phyloP scores from a whole-genome alignment of 1,140 invertebrate genomes.

The Drosophila erecta region DNA sequence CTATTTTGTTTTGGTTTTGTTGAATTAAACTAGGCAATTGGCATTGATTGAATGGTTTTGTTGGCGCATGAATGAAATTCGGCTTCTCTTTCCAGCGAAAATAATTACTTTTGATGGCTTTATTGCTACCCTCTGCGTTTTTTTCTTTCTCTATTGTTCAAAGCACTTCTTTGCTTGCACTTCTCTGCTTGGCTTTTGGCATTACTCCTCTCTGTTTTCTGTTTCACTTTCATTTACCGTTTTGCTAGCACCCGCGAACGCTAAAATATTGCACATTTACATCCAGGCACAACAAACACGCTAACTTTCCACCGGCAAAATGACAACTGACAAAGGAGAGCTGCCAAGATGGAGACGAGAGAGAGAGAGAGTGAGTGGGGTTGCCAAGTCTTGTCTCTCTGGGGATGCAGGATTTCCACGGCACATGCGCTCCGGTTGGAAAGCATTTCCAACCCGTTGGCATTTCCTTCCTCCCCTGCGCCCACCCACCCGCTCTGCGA shows the following conservation, averaged over 20 bases:
- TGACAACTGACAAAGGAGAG: slow-evolving; percentile 60
- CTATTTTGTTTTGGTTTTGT: slow-evolving; percentile 28
- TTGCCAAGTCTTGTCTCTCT: slow-evolving; percentile 24
- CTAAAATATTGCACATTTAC: slow-evolving; percentile 25
- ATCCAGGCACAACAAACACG: slow-evolving; percentile 55
- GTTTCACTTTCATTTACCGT: slow-evolving; percentile 28
- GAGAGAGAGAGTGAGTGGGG: slow-evolving; percentile 25
- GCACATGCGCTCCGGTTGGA: slow-evolving; percentile 56
- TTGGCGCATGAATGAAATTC: slow-evolving; percentile 5
- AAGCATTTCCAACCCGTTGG: slow-evolving; percentile 69
- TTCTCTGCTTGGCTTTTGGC: neutral
- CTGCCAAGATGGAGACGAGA: slow-evolving; percentile 5
- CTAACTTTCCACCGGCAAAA: slow-evolving; percentile 69
- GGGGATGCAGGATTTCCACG: slow-evolving; percentile 16
- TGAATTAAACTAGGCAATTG: slow-evolving; percentile 35
- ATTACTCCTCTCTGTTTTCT: neutral
- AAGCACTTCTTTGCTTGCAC: neutral
- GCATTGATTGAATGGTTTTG: slow-evolving; percentile 20
- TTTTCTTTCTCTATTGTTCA: slow-evolving; percentile 2
- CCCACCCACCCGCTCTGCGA: neutral
- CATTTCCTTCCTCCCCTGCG: slow-evolving; percentile 43
- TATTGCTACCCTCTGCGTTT: neutral
- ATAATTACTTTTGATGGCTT: neutral
- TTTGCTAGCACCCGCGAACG: slow-evolving; percentile 12
- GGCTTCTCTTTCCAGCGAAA: neutral